Evolutionary conservation across 92 coral and sea anemone genomes (phyloP), one percentile per base, ranked within the genome.

Genomic region (Parazoanthus swiftii): DNA sequence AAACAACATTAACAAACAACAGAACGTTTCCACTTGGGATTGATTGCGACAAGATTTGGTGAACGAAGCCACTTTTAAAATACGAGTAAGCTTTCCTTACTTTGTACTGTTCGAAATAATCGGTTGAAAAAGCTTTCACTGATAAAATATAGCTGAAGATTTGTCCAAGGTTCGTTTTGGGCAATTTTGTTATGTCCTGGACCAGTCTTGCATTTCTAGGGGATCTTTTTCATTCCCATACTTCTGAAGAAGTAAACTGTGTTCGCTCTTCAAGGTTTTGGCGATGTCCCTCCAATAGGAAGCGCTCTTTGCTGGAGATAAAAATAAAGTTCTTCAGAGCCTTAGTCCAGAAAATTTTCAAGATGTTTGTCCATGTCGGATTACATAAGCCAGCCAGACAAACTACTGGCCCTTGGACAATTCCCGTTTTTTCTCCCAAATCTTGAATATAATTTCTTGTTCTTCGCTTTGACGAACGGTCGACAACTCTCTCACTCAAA

Each of bases 31-130:
- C 86, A 63, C 81, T 23, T 50, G 81, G 38, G 65, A 78, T 66
- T 18, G 81, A 48, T 13, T 78, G 48, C 4, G 81, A 48, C 1
- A 78, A 78, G 20, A 78, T 23, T 78, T 78, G 58, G 43, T 89
- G 92, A 5, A 89, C 94, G 89, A 92, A 92, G n/a, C 94, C 94
- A 86, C 94, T 89, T 83, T 81, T 91, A 54, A 81, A 82, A 43
- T 72, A 70, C 8, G 94, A 89, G 71, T 54, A 92, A 77, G 92
- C 92, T 50, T 89, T 89, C 38, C 90, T 89, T 25, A 89, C 86
- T 63, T 88, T 85, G 85, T 79, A 91, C 68, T 88, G 89, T 38
- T 89, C 86, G 79, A 88, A 78, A 63, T 85, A 91, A 58, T 91
- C 91, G 13, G 86, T 85, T 77, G 91, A 85, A 44, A 91, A 88